Conservation (phyloP, 2,797 vertebrate genomes). For the Sparidentex hasta region DNA sequence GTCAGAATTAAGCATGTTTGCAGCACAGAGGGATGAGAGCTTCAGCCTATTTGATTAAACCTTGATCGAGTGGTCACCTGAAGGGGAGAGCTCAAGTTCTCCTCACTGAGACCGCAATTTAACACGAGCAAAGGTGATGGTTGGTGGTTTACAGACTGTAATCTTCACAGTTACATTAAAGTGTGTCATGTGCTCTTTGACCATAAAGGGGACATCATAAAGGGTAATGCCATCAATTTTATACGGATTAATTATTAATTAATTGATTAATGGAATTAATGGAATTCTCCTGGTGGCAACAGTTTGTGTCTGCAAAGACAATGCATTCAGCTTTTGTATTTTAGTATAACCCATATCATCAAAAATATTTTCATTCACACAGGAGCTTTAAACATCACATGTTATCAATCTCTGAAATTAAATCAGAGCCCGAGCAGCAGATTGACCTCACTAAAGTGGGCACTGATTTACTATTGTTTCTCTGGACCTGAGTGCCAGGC, state of each 20-base stretch:
- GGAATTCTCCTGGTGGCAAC: background rate
- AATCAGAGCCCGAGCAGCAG: conserved; percentile 1
- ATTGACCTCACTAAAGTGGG: background rate
- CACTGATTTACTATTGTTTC: background rate
- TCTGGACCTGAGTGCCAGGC: background rate
- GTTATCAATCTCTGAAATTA: background rate
- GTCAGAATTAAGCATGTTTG: conserved; percentile 20
- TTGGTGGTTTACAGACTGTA: background rate
- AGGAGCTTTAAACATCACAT: background rate
- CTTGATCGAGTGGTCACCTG: conserved; percentile 6
- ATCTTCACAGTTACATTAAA: background rate
- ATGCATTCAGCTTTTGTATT: background rate
- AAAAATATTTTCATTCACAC: background rate
- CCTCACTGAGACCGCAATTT: background rate
- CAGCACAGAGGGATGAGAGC: background rate
- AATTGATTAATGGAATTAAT: too few relatives aligned
- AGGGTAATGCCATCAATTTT: too few relatives aligned
- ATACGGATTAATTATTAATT: too few relatives aligned
- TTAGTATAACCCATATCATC: background rate
- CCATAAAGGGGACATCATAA: too few relatives aligned
- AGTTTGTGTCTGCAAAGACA: background rate
- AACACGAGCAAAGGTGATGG: background rate
- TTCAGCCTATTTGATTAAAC: conserved; percentile 13
- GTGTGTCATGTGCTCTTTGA: background rate
- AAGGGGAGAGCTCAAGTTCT: background rate